A percentile compares a stretch with the other conserved stretches of the same genome.
These are phyloP conservation scores for Thysanoteuthis rhombus DNA, from an alignment of 2,888 invertebrate species.

Conservation along the genomic window DNA sequence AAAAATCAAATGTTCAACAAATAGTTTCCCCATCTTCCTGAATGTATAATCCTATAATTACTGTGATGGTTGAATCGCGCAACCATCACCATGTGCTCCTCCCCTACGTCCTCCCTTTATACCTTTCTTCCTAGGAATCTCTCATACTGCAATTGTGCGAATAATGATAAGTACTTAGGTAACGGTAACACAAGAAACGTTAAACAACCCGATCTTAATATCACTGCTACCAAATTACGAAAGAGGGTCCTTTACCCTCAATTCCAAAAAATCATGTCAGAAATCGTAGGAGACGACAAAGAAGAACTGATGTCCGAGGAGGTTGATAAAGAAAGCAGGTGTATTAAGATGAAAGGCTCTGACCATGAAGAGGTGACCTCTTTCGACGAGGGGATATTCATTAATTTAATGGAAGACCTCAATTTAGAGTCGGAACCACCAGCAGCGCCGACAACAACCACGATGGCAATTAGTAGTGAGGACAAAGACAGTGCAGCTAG, in stretches of 20 bases:
- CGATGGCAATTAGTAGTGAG: conserved; percentile 44
- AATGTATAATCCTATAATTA: not conserved
- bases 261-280: not conserved
- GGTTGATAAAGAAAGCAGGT: not conserved
- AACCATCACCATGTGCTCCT: not conserved
- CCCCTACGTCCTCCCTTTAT: not conserved
- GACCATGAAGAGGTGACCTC: conserved; percentile 13
- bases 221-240: not conserved
- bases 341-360: not conserved
- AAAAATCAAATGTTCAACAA: not conserved
- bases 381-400: conserved; percentile 56
- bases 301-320: not conserved
- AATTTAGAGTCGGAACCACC: conserved; percentile 40
- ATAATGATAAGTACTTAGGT: not conserved
- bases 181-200: not conserved
- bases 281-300: not conserved
- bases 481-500: conserved; percentile 49
- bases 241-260: not conserved
- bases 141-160: not conserved
- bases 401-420: conserved; percentile 56
- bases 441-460: conserved; percentile 37
- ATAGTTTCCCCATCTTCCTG: not conserved
- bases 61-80: not conserved
- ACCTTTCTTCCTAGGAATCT: not conserved
- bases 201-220: not conserved